Percentiles rank a stretch among this genome's conserved stretches.
Evolutionary conservation across 2,888 invertebrate species (phyloP).

Genomic region (Apeira syringaria): DNA sequence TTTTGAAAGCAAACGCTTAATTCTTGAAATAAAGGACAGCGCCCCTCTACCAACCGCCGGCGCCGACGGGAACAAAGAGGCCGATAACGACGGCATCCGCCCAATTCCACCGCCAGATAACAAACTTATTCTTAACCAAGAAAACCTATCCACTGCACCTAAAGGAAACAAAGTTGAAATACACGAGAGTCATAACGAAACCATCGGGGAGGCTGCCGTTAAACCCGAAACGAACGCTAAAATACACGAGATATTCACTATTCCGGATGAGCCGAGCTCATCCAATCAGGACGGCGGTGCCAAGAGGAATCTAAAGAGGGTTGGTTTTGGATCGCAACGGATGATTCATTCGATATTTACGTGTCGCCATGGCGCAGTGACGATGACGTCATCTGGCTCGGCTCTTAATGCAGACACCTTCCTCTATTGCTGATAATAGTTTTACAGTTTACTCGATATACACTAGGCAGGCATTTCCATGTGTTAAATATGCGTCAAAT

Average conservation of each 20-base stretch:
- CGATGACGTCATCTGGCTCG: constrained; percentile 13
- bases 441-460: too few species aligned
- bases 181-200: constrained; percentile 53
- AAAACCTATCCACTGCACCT: constrained; percentile 28
- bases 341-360: constrained; percentile 17
- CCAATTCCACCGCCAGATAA: background rate
- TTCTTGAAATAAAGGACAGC: constrained; percentile 55
- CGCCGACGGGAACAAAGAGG: constrained; percentile 52
- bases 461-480: constrained; percentile 14
- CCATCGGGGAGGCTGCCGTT: constrained; percentile 40
- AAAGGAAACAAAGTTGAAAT: constrained; percentile 55
- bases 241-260: constrained; percentile 34
- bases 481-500: constrained; percentile 2
- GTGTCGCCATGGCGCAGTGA: too few species aligned
- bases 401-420: constrained; percentile 8
- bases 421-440: constrained; percentile 10
- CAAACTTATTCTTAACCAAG: constrained; percentile 20
- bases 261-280: constrained; percentile 28
- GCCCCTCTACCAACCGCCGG: constrained; percentile 58
- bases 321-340: constrained; percentile 34
- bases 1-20: constrained; percentile 55
- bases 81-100: constrained; percentile 31
- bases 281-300: constrained; percentile 37
- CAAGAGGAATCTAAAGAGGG: constrained; percentile 69
- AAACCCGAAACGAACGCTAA: constrained; percentile 23